These are phyloP conservation scores for Eulemur albifrons DNA, from an alignment of 2,797 vertebrate genomes.

Conservation along the genomic window DNA sequence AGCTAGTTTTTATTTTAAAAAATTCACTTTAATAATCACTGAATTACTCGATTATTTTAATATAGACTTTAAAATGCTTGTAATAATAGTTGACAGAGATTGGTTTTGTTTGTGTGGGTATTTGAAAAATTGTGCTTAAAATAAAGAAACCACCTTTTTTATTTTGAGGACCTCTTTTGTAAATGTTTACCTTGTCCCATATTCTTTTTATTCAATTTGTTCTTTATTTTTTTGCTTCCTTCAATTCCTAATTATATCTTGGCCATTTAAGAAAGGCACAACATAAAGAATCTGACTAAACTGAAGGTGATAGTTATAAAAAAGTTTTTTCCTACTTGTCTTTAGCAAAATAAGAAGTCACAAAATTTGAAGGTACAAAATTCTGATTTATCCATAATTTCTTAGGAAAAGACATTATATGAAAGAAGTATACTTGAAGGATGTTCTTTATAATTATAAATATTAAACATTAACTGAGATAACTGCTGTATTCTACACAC, in stretches of 20 bases:
- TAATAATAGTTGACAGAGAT: neutral
- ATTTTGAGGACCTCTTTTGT: neutral
- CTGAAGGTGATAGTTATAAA: neutral
- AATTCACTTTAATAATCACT: neutral
- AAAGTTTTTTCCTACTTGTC: neutral
- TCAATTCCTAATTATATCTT: neutral
- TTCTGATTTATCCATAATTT: neutral
- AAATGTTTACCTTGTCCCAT: neutral
- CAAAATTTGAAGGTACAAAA: conserved; percentile 9
- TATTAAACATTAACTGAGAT: neutral
- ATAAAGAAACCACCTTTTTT: neutral
- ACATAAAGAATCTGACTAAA: neutral
- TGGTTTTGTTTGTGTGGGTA: neutral
- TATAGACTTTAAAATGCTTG: neutral
- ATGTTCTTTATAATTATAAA: neutral
- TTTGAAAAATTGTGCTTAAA: neutral
- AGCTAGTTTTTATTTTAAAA: neutral
- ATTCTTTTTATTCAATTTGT: neutral
- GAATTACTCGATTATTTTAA: neutral
- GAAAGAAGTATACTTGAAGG: neutral
- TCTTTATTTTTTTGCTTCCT: neutral
- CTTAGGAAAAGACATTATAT: neutral
- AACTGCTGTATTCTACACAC: neutral
- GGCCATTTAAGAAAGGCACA: neutral
- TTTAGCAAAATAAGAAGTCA: conserved; percentile 12